A percentile compares a stretch with the other conserved stretches of the same genome.
phyloP scores from a whole-genome alignment of 1,140 invertebrate genomes.

The Scylla paramamosain region DNA sequence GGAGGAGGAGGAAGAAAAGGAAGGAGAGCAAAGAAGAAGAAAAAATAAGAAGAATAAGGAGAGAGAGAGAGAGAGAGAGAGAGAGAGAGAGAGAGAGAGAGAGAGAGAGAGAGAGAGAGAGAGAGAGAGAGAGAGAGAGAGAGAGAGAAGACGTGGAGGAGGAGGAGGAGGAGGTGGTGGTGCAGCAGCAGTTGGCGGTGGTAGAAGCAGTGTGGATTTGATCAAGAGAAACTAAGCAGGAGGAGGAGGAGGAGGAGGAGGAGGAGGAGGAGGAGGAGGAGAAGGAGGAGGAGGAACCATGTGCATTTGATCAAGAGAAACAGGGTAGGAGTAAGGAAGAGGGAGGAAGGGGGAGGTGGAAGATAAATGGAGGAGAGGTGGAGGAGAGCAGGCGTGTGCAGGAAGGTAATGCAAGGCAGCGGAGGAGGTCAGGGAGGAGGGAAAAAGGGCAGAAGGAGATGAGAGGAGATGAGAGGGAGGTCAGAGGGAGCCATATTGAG shows the following conservation, averaged over 20 bases:
- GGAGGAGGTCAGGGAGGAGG: background rate
- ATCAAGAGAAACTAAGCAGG: background rate
- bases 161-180: background rate
- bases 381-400: background rate
- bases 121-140: no score
- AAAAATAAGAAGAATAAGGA: no score
- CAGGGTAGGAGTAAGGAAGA: background rate
- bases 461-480: background rate
- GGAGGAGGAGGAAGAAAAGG: background rate
- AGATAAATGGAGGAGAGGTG: background rate
- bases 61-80: no score
- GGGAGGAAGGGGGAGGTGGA: background rate
- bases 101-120: no score
- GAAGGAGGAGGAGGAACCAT: background rate
- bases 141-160: background rate
- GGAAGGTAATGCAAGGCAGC: background rate
- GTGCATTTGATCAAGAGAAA: background rate
- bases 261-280: background rate
- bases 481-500: no score
- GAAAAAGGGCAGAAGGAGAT: background rate
- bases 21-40: no score
- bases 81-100: background rate
- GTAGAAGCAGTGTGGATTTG: background rate
- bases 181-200: background rate
- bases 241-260: background rate